Conservation (phyloP, 2,113 vertebrate species). For the Myotis lucifugus region DNA sequence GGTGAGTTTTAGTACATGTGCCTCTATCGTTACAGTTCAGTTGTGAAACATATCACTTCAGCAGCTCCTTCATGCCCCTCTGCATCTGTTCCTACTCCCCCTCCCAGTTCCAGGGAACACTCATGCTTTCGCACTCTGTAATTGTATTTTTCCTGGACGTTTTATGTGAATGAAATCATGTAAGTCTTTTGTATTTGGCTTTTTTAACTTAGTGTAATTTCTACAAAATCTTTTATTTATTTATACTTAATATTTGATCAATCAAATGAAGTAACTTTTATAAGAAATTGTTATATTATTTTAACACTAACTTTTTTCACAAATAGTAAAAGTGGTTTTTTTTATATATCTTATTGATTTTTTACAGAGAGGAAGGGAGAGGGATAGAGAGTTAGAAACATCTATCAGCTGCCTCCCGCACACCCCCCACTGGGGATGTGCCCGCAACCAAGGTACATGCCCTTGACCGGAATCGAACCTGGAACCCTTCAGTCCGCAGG, state of each 20-base stretch:
- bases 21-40: neutral
- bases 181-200: neutral
- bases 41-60: neutral
- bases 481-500: too few relatives aligned
- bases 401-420: too few relatives aligned
- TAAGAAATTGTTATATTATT: neutral
- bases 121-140: neutral
- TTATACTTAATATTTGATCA: constrained; percentile 12
- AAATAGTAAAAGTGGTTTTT: neutral
- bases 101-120: neutral
- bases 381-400: too few relatives aligned
- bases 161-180: constrained; percentile 7
- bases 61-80: neutral
- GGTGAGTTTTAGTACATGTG: neutral
- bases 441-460: too few relatives aligned
- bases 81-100: neutral
- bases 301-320: neutral
- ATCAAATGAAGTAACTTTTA: neutral
- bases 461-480: too few relatives aligned
- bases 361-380: too few relatives aligned
- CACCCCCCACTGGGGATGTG: too few relatives aligned
- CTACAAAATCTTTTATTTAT: neutral
- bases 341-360: too few relatives aligned
- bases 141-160: constrained; percentile 6
- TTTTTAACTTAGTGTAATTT: neutral